phyloP scores from a whole-genome alignment of 1,140 invertebrate genomes.

The Drosophila dunni region DNA sequence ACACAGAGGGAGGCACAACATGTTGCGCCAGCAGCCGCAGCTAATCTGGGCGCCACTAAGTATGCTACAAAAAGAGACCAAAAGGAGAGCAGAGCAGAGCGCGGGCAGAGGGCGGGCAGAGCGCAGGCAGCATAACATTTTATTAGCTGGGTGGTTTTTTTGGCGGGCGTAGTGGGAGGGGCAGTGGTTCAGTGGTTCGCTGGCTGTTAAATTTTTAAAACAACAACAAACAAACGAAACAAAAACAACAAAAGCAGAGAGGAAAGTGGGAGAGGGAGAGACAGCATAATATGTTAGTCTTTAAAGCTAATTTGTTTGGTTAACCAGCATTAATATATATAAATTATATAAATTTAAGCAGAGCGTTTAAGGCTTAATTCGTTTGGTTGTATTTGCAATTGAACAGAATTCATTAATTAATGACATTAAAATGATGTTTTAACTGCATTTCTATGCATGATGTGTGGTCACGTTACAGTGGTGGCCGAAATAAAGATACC shows the following conservation, averaged over 20 bases:
- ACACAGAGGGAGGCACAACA: slow-evolving; percentile 14
- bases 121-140: slow-evolving; percentile 9
- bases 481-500: no score
- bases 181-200: neutral
- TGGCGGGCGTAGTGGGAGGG: neutral
- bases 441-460: no score
- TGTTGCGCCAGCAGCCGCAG: slow-evolving; percentile 39
- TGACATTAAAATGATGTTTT: no score
- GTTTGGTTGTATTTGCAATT: neutral
- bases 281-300: slow-evolving; percentile 17
- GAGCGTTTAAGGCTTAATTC: neutral
- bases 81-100: neutral
- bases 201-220: slow-evolving; percentile 20
- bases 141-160: slow-evolving; percentile 2
- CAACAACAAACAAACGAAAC: slow-evolving; percentile 5
- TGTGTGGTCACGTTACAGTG: no score
- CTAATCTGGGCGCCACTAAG: slow-evolving; percentile 39
- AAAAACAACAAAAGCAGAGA: neutral
- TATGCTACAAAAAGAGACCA: slow-evolving; percentile 29
- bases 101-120: neutral
- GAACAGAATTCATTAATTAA: no score
- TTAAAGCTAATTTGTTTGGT: slow-evolving; percentile 28
- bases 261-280: neutral
- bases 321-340: slow-evolving; percentile 4
- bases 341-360: slow-evolving; percentile 2